A percentile compares a stretch with the other conserved stretches of the same genome.
Evolutionary conservation across 2,113 vertebrate genomes (phyloP).

Genomic region (Sula dactylatra): DNA sequence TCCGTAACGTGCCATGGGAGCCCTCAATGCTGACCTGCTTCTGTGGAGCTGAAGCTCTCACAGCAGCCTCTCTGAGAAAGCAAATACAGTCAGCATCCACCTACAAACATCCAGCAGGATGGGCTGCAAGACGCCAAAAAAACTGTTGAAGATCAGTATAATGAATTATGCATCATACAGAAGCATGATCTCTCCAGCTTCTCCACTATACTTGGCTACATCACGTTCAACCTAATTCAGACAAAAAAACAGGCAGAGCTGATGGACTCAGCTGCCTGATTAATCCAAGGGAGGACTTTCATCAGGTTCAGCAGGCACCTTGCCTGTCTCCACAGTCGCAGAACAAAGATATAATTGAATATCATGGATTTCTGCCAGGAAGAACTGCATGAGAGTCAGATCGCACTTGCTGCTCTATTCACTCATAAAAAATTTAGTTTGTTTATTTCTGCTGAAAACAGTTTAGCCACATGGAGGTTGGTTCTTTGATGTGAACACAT

Average conservation of each 20-base stretch:
- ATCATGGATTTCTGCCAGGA: background rate
- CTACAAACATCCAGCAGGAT: background rate
- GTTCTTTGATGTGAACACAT: background rate
- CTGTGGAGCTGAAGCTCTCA: background rate
- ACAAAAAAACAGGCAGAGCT: background rate
- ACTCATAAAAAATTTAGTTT: background rate
- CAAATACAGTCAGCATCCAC: background rate
- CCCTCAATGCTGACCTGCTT: background rate
- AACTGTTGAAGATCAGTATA: background rate
- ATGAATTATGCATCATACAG: background rate
- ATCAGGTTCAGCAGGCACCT: background rate
- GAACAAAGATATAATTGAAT: background rate
- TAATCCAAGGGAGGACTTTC: background rate
- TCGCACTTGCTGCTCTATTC: background rate
- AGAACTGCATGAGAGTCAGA: background rate
- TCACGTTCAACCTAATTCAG: background rate
- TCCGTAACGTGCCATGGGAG: background rate
- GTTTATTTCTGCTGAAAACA: constrained; percentile 29
- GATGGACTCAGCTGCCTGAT: background rate
- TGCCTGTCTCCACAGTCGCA: background rate
- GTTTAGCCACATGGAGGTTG: background rate
- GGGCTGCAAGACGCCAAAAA: background rate
- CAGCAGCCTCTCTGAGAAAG: background rate
- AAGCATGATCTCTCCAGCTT: background rate
- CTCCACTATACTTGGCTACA: background rate